Base-by-base conservation (phyloP, 2,797 vertebrate species). In the Cossypha caffra region DNA sequence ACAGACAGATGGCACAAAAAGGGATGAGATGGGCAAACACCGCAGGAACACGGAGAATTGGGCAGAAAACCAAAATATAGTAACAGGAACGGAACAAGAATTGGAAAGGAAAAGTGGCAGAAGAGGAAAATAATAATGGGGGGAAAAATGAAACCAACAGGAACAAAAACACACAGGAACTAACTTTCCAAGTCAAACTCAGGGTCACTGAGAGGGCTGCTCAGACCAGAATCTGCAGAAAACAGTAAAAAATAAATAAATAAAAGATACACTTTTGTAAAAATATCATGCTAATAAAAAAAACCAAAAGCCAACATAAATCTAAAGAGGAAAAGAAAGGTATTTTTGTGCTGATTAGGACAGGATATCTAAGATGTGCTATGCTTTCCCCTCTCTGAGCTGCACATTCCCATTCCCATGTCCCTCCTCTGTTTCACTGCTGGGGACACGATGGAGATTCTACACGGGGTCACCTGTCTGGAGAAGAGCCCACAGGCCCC, bases 131-230 rank as follows among this genome's bases (percentile, higher is more conserved):
- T 67, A 84, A 94, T 68, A 66, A 94, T 89, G 78, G 88, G 95
- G 95, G 85, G 78, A 33, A 73, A 97, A 97, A 95, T 96, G 97
- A 97, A 97, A 97, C 97, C 95, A 97, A 97, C 96, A 93, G 96
- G 96, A 97, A 97, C 97, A 96, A 97, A 98, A 97, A 98, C 97
- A 98, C 97, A 98, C 96, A 97, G 97, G 98, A 98, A 99, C 99
- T 99, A 99, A 99, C 99, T 99, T 99, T 99, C 99, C 98, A 98
- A 99, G 98, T 98, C 98, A 99, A 99, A 99, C 98, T 99, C 98
- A 98, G 98, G 99, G 98, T 99, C 99, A 98, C 98, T 99, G 98
- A 99, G 98, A 98, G 99, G 99, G 98, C 99, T 99, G 99, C 99
- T 99, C 97, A 99, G 98, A 98, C 99, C 99, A 98, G 99, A 99